Base-by-base conservation (phyloP, 2,113 vertebrate genomes). In the Oplegnathus fasciatus region DNA sequence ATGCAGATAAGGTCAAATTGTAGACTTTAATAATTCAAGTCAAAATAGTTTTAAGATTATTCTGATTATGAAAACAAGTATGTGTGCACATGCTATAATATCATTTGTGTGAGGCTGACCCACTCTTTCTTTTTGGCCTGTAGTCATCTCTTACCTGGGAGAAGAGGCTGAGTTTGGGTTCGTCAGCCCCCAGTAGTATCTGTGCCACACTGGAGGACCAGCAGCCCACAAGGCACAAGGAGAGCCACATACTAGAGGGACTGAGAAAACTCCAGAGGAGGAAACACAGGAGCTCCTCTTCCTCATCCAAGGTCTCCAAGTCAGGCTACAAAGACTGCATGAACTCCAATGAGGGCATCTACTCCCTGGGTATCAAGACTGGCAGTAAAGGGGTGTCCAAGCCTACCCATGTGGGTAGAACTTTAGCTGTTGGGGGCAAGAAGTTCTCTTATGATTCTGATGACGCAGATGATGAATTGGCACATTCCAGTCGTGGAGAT, bases 261-360 rank as follows among this genome's bases (percentile, higher is more conserved):
- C 95, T 98, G 58, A 95, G 96, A 75, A 98, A 96, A 90, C 95
- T 98, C 34, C 97, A 98, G 91, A 96, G 96, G 76, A 93, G 90
- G 86, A 96, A 94, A 89, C 93, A 95, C 82, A 93, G 96, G 84
- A 97, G 96, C 78, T 93, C 96, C 54, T 94, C 96, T 2, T 94
- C 95, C 8, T 94, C 96, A 2, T 96, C 96, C 28, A 90, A 95
- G 89, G 94, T 96, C 89, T 96, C 96, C 86, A 97, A 96, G 91
- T 97, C 97, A 85, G 96, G 96, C 54, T 95, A 97, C 90, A 98
- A 97, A 92, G 98, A 99, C 86, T 98, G 97, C 91, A 98, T 98
- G 98, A 97, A 98, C 94, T 99, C 98, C 42, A 99, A 99, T 2
- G 98, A 99, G 94, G 98, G 98, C 54, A 99, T 99, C 92, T 99